phyloP scores from a whole-genome alignment of 2,888 invertebrate species.

The Tenthredo amoena region DNA sequence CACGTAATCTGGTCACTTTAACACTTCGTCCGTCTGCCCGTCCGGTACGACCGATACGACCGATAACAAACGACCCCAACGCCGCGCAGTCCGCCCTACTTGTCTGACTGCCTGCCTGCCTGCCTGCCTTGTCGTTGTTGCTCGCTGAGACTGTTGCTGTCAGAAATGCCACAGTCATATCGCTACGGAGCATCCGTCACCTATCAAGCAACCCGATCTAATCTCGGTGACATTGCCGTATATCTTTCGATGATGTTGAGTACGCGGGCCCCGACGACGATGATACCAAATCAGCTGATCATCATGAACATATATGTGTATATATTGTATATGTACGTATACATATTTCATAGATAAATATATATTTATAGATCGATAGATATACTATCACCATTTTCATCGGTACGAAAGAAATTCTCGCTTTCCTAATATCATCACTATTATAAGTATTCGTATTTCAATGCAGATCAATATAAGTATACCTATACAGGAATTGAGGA shows the following conservation, averaged over 20 bases:
- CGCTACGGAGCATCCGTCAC: constrained; percentile 18
- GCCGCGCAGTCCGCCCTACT: neutral
- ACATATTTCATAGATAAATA: neutral
- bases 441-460: neutral
- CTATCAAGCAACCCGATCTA: constrained; percentile 56
- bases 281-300: constrained; percentile 13
- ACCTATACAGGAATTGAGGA: neutral
- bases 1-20: neutral
- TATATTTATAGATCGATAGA: neutral
- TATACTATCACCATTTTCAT: neutral
- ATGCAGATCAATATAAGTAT: neutral
- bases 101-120: neutral
- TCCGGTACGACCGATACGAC: constrained; percentile 32
- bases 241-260: constrained; percentile 25
- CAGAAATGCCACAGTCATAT: neutral
- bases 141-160: neutral
- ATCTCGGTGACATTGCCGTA: constrained; percentile 64
- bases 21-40: neutral
- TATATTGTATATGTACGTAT: neutral
- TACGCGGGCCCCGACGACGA: neutral
- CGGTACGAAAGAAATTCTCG: neutral
- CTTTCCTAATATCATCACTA: neutral
- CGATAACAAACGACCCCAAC: constrained; percentile 44
- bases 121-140: neutral
- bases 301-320: neutral